Base-by-base conservation (phyloP, 1,140 invertebrate genomes). In the Armadillidium nasatum region DNA sequence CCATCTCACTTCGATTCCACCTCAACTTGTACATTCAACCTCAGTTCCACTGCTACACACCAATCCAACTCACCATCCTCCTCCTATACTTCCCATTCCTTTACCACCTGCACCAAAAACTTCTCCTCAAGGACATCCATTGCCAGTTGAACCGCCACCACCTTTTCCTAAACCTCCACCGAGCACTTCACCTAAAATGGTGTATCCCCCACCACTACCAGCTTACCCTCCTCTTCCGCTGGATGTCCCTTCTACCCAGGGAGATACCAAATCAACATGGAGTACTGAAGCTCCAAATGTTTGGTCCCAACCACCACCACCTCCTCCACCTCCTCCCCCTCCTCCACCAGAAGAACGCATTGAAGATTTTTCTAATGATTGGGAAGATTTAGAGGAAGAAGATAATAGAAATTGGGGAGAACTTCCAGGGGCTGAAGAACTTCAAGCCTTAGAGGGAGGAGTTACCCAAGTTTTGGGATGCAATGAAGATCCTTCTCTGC, bases 341-440 rank as follows among this genome's bases (percentile, higher is more conserved):
- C 73, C 73, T 22, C 73, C 73, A 19, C 73, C 73, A 0, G 50
- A 54, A 45, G 43, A 44, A 9, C 50, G 60, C n/a, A 71, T 66
- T 7, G 72, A 33, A 23, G 46, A 19, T 45, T 13, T 76, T 71
- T 76, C 72, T 73, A n/a, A 50, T 44, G 73, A 74, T 45, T 22
- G 71, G 19, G 79, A 72, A 22, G 73, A 77, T 23, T 50, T 72
- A 19, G 79, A 80, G 9, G 79, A 80, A 22, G 67, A 77, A 22
- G 79, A 80, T 67, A 76, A 80, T 22, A 75, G 77, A 22, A 80
- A 80, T 43, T 80, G 79, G 79, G 79, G 79, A 10, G 79, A 80
- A 68, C 79, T 76, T 67, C 79, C 79, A 13, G 79, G 79, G n/a
- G 76, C 77, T 54, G 79, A 80, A 43, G 79, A 80, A 54, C 60